Evolutionary conservation across 2,888 invertebrate genomes (phyloP).

Genomic region (Polydesmus complanatus): DNA sequence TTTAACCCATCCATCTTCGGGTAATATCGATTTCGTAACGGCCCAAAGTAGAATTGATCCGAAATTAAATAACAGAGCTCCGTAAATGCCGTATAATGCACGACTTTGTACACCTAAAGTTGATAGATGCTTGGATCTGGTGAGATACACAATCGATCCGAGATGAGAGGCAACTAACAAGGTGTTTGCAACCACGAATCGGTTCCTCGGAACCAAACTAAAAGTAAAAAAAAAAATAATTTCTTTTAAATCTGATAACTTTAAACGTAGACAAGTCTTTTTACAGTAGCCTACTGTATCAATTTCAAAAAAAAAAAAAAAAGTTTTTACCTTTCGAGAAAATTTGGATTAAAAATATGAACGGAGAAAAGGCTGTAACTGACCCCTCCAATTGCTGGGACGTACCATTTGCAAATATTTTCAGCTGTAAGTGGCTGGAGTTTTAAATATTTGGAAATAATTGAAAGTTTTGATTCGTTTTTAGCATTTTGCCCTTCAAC

Average conservation of each 20-base stretch:
- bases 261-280: no score
- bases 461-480: no score
- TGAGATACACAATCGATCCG: slow-evolving; percentile 36
- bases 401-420: slow-evolving; percentile 9
- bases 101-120: slow-evolving; percentile 23
- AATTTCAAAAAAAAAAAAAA: neutral
- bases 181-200: slow-evolving; percentile 26
- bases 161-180: slow-evolving; percentile 37
- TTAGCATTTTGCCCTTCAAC: no score
- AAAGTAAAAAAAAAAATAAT: neutral
- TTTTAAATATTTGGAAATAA: neutral
- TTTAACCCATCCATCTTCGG: slow-evolving; percentile 26
- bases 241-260: neutral
- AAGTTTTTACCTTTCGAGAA: slow-evolving; percentile 48
- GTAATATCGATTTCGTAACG: slow-evolving; percentile 32
- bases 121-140: slow-evolving; percentile 26
- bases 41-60: slow-evolving; percentile 37
- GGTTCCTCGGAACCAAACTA: slow-evolving; percentile 9
- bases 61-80: slow-evolving; percentile 36
- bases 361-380: slow-evolving; percentile 66
- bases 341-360: slow-evolving; percentile 69
- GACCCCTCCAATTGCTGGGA: slow-evolving; percentile 40
- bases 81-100: slow-evolving; percentile 33
- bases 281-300: no score
- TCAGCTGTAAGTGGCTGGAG: slow-evolving; percentile 3